phyloP scores from a whole-genome alignment of 2,797 vertebrate species.

The Aviceda cuculoides region DNA sequence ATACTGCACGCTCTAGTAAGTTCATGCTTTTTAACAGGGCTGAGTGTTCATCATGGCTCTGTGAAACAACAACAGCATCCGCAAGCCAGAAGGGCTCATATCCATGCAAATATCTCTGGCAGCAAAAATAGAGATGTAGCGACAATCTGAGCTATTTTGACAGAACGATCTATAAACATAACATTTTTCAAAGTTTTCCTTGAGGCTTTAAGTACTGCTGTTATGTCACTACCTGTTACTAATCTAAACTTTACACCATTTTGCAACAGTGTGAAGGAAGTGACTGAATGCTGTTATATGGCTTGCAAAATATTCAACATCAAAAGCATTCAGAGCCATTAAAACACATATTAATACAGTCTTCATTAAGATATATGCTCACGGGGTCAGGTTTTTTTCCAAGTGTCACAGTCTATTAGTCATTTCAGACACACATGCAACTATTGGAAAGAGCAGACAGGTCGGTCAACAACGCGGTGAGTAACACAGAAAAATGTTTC shows the following conservation, averaged over 20 bases:
- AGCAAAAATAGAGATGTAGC: background rate
- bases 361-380: background rate
- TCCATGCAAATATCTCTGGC: background rate
- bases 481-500: background rate
- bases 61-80: fast-evolving
- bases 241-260: background rate
- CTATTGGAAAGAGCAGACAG: background rate
- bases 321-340: background rate
- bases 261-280: background rate
- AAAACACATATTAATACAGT: background rate
- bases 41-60: background rate
- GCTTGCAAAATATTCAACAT: background rate
- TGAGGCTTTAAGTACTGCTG: background rate
- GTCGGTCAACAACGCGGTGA: background rate
- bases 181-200: background rate
- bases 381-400: background rate
- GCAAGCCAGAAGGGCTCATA: background rate
- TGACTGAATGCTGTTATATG: background rate
- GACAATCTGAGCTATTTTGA: background rate
- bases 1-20: background rate
- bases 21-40: background rate
- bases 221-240: background rate
- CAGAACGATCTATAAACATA: background rate
- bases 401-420: background rate
- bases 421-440: background rate